phyloP scores from a whole-genome alignment of 2,797 vertebrate species.

The Australoheros facetus region DNA sequence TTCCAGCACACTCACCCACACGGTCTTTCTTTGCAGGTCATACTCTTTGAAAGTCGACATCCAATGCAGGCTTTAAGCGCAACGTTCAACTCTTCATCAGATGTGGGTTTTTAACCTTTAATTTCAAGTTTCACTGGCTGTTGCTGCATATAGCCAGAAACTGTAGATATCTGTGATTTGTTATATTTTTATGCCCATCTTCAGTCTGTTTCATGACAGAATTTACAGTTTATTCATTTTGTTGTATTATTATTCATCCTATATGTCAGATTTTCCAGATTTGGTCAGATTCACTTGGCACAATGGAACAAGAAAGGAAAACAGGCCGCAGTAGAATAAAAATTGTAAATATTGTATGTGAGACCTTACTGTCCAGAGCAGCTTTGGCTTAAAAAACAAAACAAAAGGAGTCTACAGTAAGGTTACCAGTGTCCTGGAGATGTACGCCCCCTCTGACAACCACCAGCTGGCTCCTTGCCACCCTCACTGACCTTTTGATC shows the following conservation, averaged over 20 bases:
- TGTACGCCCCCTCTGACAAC: conserved; percentile 20
- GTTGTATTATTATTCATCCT: no score
- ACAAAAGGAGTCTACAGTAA: not conserved
- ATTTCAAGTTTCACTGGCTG: not conserved
- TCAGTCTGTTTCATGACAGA: no score
- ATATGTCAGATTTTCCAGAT: no score
- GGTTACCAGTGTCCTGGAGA: conserved; percentile 26
- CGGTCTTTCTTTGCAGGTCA: not conserved
- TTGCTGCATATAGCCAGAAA: not conserved
- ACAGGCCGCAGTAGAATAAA: not conserved
- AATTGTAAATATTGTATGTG: not conserved
- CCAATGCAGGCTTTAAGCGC: not conserved
- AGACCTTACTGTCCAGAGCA: not conserved
- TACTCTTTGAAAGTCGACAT: conserved; percentile 21
- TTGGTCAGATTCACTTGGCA: not conserved
- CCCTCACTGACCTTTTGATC: conserved; percentile 34
- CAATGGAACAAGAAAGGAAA: not conserved
- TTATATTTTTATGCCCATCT: no score
- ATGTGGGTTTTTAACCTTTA: not conserved
- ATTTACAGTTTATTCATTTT: no score
- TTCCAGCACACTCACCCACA: not conserved
- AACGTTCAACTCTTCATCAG: not conserved
- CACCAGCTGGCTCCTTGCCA: conserved; percentile 53
- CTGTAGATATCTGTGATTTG: not conserved
- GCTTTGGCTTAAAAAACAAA: not conserved